A percentile compares a stretch with the other conserved stretches of the same genome.
Evolutionary conservation across 2,888 invertebrate species (phyloP).

Genomic region (Eudasyphora cyanicolor): DNA sequence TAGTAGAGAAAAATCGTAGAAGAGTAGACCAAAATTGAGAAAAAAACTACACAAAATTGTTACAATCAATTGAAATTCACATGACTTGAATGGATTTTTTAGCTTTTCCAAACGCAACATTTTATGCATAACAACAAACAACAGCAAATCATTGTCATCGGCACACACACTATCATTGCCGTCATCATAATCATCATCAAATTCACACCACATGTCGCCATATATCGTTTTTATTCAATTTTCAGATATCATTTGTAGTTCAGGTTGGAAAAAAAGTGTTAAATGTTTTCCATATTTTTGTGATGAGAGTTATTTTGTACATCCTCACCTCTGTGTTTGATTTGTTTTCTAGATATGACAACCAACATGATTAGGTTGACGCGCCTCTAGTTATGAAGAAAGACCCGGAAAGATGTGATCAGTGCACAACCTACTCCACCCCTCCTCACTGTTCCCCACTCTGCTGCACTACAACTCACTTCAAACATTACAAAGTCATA

Average conservation of each 20-base stretch:
- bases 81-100: slow-evolving; percentile 24
- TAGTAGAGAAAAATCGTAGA: neutral
- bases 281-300: neutral
- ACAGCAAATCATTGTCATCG: neutral
- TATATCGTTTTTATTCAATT: neutral
- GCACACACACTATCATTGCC: neutral
- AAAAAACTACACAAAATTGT: neutral
- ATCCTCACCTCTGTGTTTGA: neutral
- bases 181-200: slow-evolving; percentile 20
- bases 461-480: no score
- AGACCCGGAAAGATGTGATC: slow-evolving; percentile 12
- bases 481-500: neutral
- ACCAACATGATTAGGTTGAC: neutral
- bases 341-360: neutral
- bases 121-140: slow-evolving; percentile 3
- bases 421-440: no score
- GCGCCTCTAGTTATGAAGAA: neutral
- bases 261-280: neutral
- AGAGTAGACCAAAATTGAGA: neutral
- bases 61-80: slow-evolving; percentile 47
- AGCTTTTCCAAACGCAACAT: neutral
- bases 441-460: no score
- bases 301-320: neutral
- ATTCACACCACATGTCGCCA: slow-evolving; percentile 24
- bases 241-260: neutral